A percentile compares a stretch with the other conserved stretches of the same genome.
Evolutionary conservation across 1,140 invertebrate genomes (phyloP).

Genomic region (Scaptomyza graminum): DNA sequence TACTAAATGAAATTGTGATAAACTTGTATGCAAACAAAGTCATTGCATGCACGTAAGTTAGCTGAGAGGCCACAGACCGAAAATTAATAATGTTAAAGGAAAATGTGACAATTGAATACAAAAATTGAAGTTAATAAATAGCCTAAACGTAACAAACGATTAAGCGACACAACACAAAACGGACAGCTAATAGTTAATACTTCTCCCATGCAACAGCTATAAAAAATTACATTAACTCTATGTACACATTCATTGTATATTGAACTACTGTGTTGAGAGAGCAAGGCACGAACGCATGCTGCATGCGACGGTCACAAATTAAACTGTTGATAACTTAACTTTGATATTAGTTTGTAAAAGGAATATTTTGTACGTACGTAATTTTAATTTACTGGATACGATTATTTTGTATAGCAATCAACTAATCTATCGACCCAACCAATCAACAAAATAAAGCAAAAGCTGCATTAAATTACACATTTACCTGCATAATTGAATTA

Average conservation of each 20-base stretch:
- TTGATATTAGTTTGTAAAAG: slow-evolving; percentile 92
- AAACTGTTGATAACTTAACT: slow-evolving; percentile 87
- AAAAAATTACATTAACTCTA: slow-evolving; percentile 26
- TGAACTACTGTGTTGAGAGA: slow-evolving; percentile 53
- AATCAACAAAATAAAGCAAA: slow-evolving; percentile 14
- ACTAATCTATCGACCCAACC: slow-evolving; percentile 37
- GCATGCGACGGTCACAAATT: slow-evolving; percentile 74
- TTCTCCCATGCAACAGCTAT: slow-evolving; percentile 33
- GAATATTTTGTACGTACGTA: slow-evolving; percentile 71
- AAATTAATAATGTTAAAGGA: slow-evolving; percentile 32
- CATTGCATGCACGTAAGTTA: slow-evolving; percentile 73
- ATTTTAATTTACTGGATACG: slow-evolving; percentile 66
- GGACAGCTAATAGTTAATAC: slow-evolving; percentile 28
- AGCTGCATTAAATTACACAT: slow-evolving; percentile 15
- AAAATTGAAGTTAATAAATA: slow-evolving; percentile 39
- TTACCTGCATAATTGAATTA: slow-evolving; percentile 7
- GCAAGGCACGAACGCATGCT: slow-evolving; percentile 83
- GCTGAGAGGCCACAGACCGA: slow-evolving; percentile 48
- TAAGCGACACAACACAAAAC: slow-evolving; percentile 23
- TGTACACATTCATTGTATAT: slow-evolving; percentile 49
- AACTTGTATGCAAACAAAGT: slow-evolving; percentile 69
- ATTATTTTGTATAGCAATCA: slow-evolving; percentile 50
- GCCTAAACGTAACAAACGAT: slow-evolving; percentile 45
- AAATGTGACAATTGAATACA: slow-evolving; percentile 13
- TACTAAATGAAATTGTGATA: slow-evolving; percentile 76